Evolutionary conservation across 2,113 vertebrate genomes (phyloP), one percentile per base, ranked within the genome.

Genomic region (Epinephelus cyanopodus): DNA sequence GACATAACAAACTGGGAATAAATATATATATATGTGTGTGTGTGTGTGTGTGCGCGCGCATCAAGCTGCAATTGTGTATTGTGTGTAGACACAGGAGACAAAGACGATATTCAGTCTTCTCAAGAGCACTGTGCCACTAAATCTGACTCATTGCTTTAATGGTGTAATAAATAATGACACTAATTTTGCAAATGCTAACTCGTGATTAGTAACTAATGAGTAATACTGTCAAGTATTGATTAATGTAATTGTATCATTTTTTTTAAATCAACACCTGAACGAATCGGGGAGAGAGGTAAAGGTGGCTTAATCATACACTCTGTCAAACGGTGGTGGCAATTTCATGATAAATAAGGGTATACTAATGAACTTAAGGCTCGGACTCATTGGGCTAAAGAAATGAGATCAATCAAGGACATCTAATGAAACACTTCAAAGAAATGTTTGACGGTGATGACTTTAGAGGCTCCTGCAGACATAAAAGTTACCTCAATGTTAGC

Each of bases 381-480:
- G 14, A 50, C 57, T 58, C 19, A 62, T 61, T 50, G 75, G 39
- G 70, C 21, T 66, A 60, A 50, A 6, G 47, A 72, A 69, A 62
- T 4, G 21, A 67, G 23, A 68, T 66, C 45, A 50, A 57, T 64
- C 18, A 42, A 25, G 12, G 29, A 19, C 17, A 52, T 37, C 21
- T 67, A 12, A 70, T 0, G 1, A 66, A 77, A 53, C 29, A 47
- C 18, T 73, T 72, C 3, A 70, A 79, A 74, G 12, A 77, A 48
- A 52, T 72, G 29, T 71, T 62, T 0, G 15, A 67, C 4, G 47
- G 15, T 2, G 29, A 60, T 15, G 15, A n/a, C 45, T 54, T 75
- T 42, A 69, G 33, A 27, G 23, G 7, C 25, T 74, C 21, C 47
- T 60, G 21, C 64, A 47, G 54, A 62, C n/a, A 75, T 66, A 6